Percentiles rank a stretch among this genome's conserved stretches.
phyloP scores from a whole-genome alignment of 2,113 vertebrate genomes.

The Ploceus nigricollis region DNA sequence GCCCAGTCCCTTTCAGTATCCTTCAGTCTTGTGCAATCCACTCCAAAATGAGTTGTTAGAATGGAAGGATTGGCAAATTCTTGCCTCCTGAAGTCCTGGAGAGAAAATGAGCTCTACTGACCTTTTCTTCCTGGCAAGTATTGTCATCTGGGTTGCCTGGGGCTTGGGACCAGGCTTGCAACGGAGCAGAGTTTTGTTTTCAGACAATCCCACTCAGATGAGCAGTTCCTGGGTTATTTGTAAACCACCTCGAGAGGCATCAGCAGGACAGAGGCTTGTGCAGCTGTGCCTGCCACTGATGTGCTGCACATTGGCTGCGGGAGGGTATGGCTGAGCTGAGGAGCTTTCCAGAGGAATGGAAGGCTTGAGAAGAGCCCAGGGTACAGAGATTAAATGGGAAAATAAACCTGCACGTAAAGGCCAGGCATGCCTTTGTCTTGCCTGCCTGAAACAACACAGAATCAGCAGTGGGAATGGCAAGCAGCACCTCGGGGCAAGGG shows the following conservation, averaged over 20 bases:
- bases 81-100: background rate
- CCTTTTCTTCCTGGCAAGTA: background rate
- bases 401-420: background rate
- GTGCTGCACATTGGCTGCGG: background rate
- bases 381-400: background rate
- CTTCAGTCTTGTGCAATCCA: background rate
- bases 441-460: background rate
- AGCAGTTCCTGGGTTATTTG: background rate
- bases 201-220: background rate
- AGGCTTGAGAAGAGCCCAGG: background rate
- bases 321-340: background rate
- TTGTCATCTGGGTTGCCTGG: background rate
- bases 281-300: background rate
- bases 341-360: background rate
- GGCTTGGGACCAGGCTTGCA: background rate
- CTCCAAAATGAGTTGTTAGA: background rate
- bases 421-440: background rate
- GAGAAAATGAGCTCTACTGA: background rate
- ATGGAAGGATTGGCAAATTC: background rate
- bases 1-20: background rate
- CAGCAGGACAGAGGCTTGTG: background rate
- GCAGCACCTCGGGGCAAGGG: background rate
- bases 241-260: background rate
- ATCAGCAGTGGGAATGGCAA: background rate
- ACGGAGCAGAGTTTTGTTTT: background rate